Base-by-base conservation (phyloP, 30 jellyfish, hydroid and myxozoan species). In the Hydra vulgaris region DNA sequence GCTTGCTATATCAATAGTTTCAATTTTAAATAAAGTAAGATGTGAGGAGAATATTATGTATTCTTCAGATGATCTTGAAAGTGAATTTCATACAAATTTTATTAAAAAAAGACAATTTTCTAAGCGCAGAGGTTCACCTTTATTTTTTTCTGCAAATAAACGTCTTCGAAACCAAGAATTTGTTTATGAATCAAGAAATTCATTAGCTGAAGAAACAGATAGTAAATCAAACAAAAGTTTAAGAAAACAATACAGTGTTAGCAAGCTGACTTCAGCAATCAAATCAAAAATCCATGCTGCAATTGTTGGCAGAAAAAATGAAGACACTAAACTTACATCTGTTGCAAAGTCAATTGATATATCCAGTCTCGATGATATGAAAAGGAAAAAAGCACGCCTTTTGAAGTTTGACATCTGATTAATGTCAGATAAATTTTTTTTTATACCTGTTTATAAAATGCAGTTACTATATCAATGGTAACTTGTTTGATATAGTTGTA, bases 1-100 rank as follows among this genome's bases (percentile, higher is more conserved):
- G 54, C 81, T 92, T 67, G 96, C 95, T 0, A 80, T 72, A 66
- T 84, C 98, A 21, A 92, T 92, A 23, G 76, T 87, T 56, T 82
- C 84, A n/a, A 87, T 79, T 87, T 73, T 84, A 7, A 78, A 87
- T 88, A 84, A 84, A 86, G 27, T 92, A 82, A 27, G 73, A 87
- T 89, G 84, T 21, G 95, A 95, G 20, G 81, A 67, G 17, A 66
- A 71, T 8, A 70, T 89, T 17, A 88, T 76, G 8, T 87, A 87
- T 74, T 55, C 78, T 8, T 18, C 25, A 20, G 85, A 78, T 19
- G 85, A 78, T 76, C 40, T 17, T 0, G 85, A 1, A 21, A 80
- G 24, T 56, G 85, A 78, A 0, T 8, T 4, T 61, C 18, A n/a
- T 61, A 7, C 72, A 26, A n/a, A 23, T 26, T 54, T 53, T 66